Evolutionary conservation across 2,797 vertebrate genomes (phyloP).

Genomic region (Cyprinodon diabolis): DNA sequence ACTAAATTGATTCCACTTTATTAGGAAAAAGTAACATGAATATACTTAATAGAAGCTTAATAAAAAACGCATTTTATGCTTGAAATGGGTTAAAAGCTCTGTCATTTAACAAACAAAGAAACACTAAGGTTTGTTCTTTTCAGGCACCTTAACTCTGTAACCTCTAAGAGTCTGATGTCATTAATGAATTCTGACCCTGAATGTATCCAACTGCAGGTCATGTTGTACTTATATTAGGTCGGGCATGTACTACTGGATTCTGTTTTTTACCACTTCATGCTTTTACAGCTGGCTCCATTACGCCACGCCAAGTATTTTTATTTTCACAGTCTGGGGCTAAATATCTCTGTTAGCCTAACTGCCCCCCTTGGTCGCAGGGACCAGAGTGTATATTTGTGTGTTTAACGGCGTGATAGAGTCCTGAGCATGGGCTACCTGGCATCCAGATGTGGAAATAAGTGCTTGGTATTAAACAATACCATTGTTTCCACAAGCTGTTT

Average conservation of each 20-base stretch:
- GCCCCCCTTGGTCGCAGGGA: constrained; percentile 55
- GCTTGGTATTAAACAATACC: constrained; percentile 29
- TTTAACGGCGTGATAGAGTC: constrained; percentile 30
- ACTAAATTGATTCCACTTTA: too few relatives aligned
- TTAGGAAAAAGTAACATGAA: too few relatives aligned
- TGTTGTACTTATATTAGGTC: constrained; percentile 13
- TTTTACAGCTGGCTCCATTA: constrained; percentile 78
- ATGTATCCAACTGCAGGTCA: constrained; percentile 25
- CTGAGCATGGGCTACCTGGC: constrained; percentile 54
- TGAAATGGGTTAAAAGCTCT: too few relatives aligned
- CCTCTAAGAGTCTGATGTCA: constrained; percentile 6
- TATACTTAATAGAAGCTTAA: too few relatives aligned
- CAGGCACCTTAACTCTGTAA: constrained; percentile 1
- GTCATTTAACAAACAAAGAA: background rate
- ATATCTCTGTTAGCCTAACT: constrained; percentile 75
- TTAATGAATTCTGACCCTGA: constrained; percentile 18
- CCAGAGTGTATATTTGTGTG: constrained; percentile 31
- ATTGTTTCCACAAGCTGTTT: constrained; percentile 42
- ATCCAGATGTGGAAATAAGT: constrained; percentile 73
- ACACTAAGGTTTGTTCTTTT: background rate
- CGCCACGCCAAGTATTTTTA: constrained; percentile 70
- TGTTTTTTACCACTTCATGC: constrained; percentile 60
- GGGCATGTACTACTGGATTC: constrained; percentile 40
- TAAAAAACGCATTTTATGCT: too few relatives aligned
- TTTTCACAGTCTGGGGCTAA: constrained; percentile 76